phyloP scores from a whole-genome alignment of 2,888 invertebrate genomes.

The Thereva nobilitata region DNA sequence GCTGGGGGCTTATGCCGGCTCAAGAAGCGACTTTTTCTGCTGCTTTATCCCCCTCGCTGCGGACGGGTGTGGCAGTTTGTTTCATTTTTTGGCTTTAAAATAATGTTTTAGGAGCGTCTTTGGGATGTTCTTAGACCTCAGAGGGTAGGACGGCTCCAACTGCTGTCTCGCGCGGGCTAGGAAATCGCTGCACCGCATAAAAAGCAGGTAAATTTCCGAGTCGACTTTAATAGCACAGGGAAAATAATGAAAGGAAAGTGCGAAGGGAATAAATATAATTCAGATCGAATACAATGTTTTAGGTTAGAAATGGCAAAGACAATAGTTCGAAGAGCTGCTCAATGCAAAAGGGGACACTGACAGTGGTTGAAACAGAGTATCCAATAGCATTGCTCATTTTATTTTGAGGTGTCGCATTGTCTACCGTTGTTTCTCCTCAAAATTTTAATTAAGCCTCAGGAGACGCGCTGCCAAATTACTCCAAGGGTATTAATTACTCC shows the following conservation, averaged over 20 bases:
- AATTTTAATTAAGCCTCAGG: conserved; percentile 31
- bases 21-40: conserved; percentile 4
- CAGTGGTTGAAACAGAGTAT: background rate
- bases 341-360: background rate
- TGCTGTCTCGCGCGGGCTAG: too few relatives aligned
- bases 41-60: background rate
- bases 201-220: too few relatives aligned
- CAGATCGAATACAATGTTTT: background rate
- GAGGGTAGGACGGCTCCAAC: too few relatives aligned
- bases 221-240: too few relatives aligned
- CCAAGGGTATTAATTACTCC: conserved; percentile 27
- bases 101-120: too few relatives aligned
- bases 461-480: conserved; percentile 22
- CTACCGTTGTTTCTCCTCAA: conserved; percentile 20
- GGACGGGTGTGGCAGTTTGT: background rate
- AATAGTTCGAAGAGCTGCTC: background rate
- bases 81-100: conserved; percentile 5
- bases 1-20: conserved; percentile 15
- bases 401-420: conserved; percentile 24
- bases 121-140: too few relatives aligned
- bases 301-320: background rate
- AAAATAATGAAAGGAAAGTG: too few relatives aligned
- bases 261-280: too few relatives aligned
- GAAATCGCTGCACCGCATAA: too few relatives aligned
- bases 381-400: conserved; percentile 11